Percentiles rank a stretch among this genome's conserved stretches.
phyloP scores from a whole-genome alignment of 2,888 invertebrate genomes.

The Rhagophthalmus giganteus region DNA sequence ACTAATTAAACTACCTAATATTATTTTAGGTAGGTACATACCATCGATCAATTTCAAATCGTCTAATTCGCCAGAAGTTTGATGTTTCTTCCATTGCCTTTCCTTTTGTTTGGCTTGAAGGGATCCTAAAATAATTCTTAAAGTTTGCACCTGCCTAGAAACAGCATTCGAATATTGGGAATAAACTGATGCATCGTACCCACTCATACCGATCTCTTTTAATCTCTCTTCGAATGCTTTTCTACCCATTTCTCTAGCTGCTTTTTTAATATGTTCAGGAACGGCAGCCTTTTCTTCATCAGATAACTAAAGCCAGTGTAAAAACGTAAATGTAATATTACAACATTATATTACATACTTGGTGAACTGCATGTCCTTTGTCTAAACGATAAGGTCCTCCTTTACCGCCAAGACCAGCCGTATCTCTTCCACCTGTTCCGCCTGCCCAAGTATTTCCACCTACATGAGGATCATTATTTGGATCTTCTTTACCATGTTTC shows the following conservation, averaged over 20 bases:
- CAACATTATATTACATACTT: constrained; percentile 58
- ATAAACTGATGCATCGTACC: constrained; percentile 88
- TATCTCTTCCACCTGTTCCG: constrained; percentile 90
- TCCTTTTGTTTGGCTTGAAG: constrained; percentile 94
- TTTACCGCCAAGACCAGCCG: constrained; percentile 93
- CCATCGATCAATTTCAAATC: constrained; percentile 95
- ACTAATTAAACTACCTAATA: too few relatives aligned
- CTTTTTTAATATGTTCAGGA: constrained; percentile 84
- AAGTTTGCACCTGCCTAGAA: constrained; percentile 78
- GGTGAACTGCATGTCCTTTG: constrained; percentile 90
- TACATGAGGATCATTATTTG: constrained; percentile 88
- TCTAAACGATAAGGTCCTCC: constrained; percentile 95
- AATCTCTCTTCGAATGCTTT: constrained; percentile 85
- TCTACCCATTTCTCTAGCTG: constrained; percentile 91
- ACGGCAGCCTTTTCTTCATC: constrained; percentile 88
- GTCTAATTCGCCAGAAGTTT: constrained; percentile 93
- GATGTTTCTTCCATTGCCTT: constrained; percentile 90
- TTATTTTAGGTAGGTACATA: too few relatives aligned
- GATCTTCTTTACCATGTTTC: constrained; percentile 91
- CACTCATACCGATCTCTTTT: constrained; percentile 92
- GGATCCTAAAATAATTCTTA: constrained; percentile 82
- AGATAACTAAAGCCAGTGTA: constrained; percentile 61
- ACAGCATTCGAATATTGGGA: constrained; percentile 78
- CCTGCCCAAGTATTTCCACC: constrained; percentile 98
- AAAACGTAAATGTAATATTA: too few relatives aligned